Evolutionary conservation across 2,113 vertebrate genomes (phyloP), one percentile per base, ranked within the genome.

Genomic region (Oreochromis spilurus): DNA sequence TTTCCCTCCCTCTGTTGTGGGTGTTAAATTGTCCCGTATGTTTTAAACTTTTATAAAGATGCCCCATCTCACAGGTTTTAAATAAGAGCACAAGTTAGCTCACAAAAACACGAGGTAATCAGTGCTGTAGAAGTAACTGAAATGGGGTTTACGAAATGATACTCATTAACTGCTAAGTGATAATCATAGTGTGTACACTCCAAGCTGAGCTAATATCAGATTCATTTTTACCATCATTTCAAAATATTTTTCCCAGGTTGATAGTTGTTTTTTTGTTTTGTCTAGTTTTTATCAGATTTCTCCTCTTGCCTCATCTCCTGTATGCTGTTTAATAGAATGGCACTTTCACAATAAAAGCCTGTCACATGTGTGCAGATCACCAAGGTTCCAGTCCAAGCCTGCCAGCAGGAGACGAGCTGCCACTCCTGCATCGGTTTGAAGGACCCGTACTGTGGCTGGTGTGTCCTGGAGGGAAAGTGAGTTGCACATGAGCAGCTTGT

Each of bases 361-460:
- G 5, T 57, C 48, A 0, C 83, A 1, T 88, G 7, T 77, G 1
- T 57, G 48, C 84, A 96, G 96, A 96, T 96, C 89, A 93, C 90
- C 19, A 97, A 94, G 45, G 90, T 98, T 1, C 97, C 98, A 0
- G 98, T 99, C 48, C 97, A 99, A 94, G 94, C 97, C 40, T 99
- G 99, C 87, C 87, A 94, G 38, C 95, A 92, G n/a, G 96, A 97
- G 79, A 88, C 48, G 0, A 96, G 95, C 95, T 99, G 98, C 19
- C 85, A 92, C 1, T 96, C 96, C 67, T 99, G 99, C 53, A 86
- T 96, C 3, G 77, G 94, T 2, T 96, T 97, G 0, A 95, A 92
- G 89, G 98, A 99, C 75, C 99, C 98, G 0, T 99, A 99, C 96
- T 99, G 99, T 1, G 99, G 99, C 93, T 99, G 99, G 99, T 99